These are phyloP conservation scores for Dyspetes luteomarginatus DNA, from an alignment of 2,888 invertebrate species.

Conservation along the genomic window DNA sequence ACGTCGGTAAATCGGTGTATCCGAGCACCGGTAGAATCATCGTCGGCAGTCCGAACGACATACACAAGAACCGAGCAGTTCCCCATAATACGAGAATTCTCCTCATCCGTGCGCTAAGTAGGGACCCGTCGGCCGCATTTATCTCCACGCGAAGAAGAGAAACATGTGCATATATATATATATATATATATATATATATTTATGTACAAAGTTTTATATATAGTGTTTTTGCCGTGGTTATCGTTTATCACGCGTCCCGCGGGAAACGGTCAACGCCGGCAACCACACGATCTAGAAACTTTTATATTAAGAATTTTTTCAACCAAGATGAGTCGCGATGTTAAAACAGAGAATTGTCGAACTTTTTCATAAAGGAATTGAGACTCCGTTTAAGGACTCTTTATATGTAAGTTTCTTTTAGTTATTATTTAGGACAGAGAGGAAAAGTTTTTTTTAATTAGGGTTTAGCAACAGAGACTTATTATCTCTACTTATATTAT, in stretches of 20 bases:
- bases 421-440: too few relatives aligned
- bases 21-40: slow-evolving; percentile 47
- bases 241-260: slow-evolving; percentile 64
- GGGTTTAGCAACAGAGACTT: too few relatives aligned
- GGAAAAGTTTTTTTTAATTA: too few relatives aligned
- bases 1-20: slow-evolving; percentile 31
- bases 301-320: not conserved
- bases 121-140: slow-evolving; percentile 70
- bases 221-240: slow-evolving; percentile 8
- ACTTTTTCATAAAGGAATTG: too few relatives aligned
- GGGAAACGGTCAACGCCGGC: slow-evolving; percentile 51
- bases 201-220: not conserved
- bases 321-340: not conserved
- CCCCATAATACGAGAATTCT: slow-evolving; percentile 52
- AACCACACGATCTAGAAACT: slow-evolving; percentile 36
- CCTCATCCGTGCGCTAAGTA: slow-evolving; percentile 69
- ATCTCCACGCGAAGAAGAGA: slow-evolving; percentile 66
- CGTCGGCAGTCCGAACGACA: slow-evolving; percentile 19
- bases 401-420: too few relatives aligned
- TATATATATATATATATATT: not conserved
- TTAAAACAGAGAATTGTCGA: not conserved
- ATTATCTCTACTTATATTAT: too few relatives aligned
- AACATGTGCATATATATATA: slow-evolving; percentile 7
- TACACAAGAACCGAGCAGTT: slow-evolving; percentile 40
- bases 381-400: too few relatives aligned